Conservation (phyloP, 2,888 invertebrate species). For the Macrophya annulata region DNA sequence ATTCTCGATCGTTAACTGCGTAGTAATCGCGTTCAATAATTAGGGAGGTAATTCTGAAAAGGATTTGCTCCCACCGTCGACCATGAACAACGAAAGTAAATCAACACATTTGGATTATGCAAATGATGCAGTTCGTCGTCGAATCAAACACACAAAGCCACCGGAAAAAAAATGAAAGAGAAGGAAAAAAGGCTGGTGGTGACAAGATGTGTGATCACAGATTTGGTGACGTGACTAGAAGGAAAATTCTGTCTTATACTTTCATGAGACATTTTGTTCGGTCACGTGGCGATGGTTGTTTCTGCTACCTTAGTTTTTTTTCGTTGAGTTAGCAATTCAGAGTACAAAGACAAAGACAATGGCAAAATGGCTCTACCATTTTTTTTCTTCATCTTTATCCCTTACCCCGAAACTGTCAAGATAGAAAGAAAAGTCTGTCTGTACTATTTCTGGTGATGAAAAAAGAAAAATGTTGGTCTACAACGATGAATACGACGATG, state of each 20-base stretch:
- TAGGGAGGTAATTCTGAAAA: background rate
- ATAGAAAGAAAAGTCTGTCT: background rate
- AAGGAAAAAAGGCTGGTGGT: too few relatives aligned
- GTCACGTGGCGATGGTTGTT: background rate
- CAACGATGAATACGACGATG: background rate
- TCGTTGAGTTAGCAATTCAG: background rate
- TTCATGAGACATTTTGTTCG: background rate
- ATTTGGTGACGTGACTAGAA: too few relatives aligned
- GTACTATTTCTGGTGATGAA: background rate
- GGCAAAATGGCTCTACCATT: background rate
- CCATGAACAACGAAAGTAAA: background rate
- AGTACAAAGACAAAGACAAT: background rate
- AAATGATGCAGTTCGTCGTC: too few relatives aligned
- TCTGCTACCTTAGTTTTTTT: background rate
- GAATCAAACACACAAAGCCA: too few relatives aligned
- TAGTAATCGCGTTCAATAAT: background rate
- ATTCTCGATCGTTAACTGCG: background rate
- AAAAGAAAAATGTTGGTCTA: background rate
- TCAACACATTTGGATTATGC: background rate
- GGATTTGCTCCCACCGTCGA: background rate
- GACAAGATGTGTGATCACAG: too few relatives aligned
- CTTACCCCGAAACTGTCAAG: background rate
- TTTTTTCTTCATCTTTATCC: background rate
- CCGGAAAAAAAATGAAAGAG: too few relatives aligned
- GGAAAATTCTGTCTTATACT: background rate